A percentile compares a stretch with the other conserved stretches of the same genome.
phyloP scores from a whole-genome alignment of 2,888 invertebrate genomes.

The Melanotus villosus region DNA sequence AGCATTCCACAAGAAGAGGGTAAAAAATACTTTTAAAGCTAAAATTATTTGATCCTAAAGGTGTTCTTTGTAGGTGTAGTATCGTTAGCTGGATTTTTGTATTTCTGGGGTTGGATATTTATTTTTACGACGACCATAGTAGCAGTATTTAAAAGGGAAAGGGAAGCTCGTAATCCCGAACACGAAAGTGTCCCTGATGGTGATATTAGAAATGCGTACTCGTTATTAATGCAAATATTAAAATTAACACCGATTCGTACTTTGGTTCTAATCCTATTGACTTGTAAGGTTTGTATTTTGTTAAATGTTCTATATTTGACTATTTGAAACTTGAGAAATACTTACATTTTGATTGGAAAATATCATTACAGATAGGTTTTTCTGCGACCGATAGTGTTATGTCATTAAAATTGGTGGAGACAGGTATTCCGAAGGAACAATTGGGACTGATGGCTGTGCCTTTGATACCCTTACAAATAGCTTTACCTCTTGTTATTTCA shows the following conservation, averaged over 20 bases:
- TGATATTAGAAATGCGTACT: conserved; percentile 83
- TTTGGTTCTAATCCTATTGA: conserved; percentile 86
- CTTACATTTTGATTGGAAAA: too few relatives aligned
- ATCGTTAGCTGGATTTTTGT: conserved; percentile 81
- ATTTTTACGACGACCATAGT: conserved; percentile 91
- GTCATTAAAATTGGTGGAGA: conserved; percentile 94
- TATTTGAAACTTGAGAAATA: too few relatives aligned
- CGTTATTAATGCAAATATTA: conserved; percentile 85
- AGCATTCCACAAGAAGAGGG: conserved; percentile 77
- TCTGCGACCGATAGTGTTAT: conserved; percentile 96
- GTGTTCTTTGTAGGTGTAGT: conserved; percentile 61
- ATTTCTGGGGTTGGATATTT: conserved; percentile 96
- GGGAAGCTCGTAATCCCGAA: conserved; percentile 68
- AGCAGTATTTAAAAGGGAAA: conserved; percentile 89
- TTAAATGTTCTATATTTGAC: not conserved
- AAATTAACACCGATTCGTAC: conserved; percentile 86
- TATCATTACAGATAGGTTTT: conserved; percentile 83
- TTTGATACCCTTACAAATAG: conserved; percentile 90
- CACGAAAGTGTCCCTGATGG: conserved; percentile 66
- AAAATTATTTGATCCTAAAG: not conserved
- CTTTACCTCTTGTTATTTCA: conserved; percentile 89
- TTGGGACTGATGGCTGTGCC: conserved; percentile 94
- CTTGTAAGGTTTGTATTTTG: conserved; percentile 84
- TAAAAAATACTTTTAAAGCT: conserved; percentile 61
- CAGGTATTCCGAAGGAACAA: conserved; percentile 96